Percentiles rank a stretch among this genome's conserved stretches.
Evolutionary conservation across 2,797 vertebrate genomes (phyloP).

Genomic region (Pachyuromys duprasi): DNA sequence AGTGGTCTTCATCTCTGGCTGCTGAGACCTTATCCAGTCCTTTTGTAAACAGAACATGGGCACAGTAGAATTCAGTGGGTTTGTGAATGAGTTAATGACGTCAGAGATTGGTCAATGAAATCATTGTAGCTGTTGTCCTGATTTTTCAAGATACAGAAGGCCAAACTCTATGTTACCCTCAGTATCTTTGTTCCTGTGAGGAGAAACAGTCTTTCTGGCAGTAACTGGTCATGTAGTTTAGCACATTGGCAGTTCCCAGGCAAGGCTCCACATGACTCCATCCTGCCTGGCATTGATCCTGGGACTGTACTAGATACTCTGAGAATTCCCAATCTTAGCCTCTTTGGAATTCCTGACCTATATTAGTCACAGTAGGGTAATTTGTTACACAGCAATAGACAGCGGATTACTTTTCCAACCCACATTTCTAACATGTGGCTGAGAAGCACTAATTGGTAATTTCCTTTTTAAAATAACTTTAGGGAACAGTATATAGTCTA

Average conservation of each 20-base stretch:
- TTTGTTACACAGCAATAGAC: neutral
- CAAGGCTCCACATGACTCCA: neutral
- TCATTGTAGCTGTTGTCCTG: neutral
- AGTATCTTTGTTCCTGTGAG: neutral
- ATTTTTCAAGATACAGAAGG: neutral
- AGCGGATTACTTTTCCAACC: neutral
- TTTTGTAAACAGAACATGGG: accelerated
- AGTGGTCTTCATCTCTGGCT: neutral
- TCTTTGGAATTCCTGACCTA: neutral
- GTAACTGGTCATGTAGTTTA: neutral
- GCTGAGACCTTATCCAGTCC: neutral
- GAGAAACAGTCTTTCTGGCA: neutral
- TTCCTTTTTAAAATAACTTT: neutral
- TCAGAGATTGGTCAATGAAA: neutral
- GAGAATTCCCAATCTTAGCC: neutral
- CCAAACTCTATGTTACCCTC: neutral
- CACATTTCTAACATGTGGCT: neutral
- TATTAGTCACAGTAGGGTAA: neutral
- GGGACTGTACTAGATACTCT: neutral
- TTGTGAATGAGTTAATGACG: neutral
- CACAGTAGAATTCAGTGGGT: neutral
- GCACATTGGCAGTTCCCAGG: no score
- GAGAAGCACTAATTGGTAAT: constrained; percentile 5
- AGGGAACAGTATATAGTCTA: neutral
- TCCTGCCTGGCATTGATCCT: neutral